Percentiles rank a stretch among this genome's conserved stretches.
phyloP scores from a whole-genome alignment of 2,888 invertebrate species.

The Hofmannophila pseudospretella region DNA sequence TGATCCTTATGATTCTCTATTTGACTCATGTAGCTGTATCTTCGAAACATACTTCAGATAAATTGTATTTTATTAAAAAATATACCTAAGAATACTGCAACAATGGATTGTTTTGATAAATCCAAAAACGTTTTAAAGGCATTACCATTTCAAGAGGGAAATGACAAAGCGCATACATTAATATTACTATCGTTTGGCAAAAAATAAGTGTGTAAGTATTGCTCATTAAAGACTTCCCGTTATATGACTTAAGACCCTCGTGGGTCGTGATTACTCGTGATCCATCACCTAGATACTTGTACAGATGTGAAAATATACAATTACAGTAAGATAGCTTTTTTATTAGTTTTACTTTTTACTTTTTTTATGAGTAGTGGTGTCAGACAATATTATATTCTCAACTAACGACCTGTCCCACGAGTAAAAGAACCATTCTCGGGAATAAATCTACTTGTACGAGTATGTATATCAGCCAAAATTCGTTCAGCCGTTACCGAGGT shows the following conservation, averaged over 20 bases:
- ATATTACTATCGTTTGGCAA: slow-evolving; percentile 14
- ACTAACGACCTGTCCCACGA: too few relatives aligned
- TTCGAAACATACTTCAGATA: slow-evolving; percentile 2
- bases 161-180: slow-evolving; percentile 22
- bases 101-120: not conserved
- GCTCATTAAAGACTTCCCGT: slow-evolving; percentile 20
- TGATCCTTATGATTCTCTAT: too few relatives aligned
- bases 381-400: too few relatives aligned
- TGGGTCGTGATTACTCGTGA: too few relatives aligned
- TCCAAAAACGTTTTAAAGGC: not conserved
- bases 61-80: not conserved
- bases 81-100: not conserved
- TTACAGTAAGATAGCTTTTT: too few relatives aligned
- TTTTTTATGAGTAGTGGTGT: too few relatives aligned
- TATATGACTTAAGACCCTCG: too few relatives aligned
- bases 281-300: not conserved
- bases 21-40: slow-evolving; percentile 31
- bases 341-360: too few relatives aligned
- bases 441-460: too few relatives aligned
- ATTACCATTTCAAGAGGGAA: slow-evolving; percentile 9
- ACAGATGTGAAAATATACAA: not conserved
- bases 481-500: too few relatives aligned
- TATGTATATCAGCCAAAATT: too few relatives aligned
- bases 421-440: too few relatives aligned
- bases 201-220: slow-evolving; percentile 19